A percentile compares a stretch with the other conserved stretches of the same genome.
Evolutionary conservation across 2,797 vertebrate species (phyloP).

Genomic region (Cuniculus paca): DNA sequence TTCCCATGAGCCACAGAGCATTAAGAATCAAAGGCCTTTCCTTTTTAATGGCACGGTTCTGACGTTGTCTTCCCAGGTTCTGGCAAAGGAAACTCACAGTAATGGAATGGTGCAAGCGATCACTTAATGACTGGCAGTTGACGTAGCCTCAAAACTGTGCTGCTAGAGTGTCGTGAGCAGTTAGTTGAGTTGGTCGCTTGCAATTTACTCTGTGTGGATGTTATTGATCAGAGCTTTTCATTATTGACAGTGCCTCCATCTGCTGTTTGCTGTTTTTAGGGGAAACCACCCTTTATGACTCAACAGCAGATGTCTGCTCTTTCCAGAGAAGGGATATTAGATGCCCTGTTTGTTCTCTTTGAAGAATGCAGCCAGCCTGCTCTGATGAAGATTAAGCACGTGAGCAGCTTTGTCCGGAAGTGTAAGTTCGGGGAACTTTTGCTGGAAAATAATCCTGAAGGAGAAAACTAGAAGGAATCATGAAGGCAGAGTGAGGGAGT

Average conservation of each 20-base stretch:
- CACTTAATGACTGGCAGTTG: constrained; percentile 28
- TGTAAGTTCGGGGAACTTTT: constrained; percentile 90
- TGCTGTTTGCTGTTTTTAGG: constrained; percentile 90
- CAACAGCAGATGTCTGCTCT: constrained; percentile 92
- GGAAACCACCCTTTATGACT: constrained; percentile 90
- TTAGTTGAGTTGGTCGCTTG: constrained; percentile 77
- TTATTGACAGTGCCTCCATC: constrained; percentile 89
- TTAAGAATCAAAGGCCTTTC: not conserved
- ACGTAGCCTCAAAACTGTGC: not conserved
- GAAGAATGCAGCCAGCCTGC: constrained; percentile 95
- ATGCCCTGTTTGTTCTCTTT: constrained; percentile 95
- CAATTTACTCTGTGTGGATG: constrained; percentile 85
- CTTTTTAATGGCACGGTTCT: not conserved
- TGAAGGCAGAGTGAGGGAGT: not conserved
- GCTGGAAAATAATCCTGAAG: not conserved
- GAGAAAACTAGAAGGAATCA: not conserved
- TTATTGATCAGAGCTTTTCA: constrained; percentile 88
- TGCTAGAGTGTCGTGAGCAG: constrained; percentile 54
- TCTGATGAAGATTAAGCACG: constrained; percentile 95
- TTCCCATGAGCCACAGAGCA: not conserved
- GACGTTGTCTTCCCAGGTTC: not conserved
- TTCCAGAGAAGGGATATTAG: constrained; percentile 95
- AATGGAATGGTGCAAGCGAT: not conserved
- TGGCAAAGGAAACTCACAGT: not conserved
- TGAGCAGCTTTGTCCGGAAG: constrained; percentile 96